Conservation (phyloP, 2,797 vertebrate species). For the Triplophysa yarkandensis region DNA sequence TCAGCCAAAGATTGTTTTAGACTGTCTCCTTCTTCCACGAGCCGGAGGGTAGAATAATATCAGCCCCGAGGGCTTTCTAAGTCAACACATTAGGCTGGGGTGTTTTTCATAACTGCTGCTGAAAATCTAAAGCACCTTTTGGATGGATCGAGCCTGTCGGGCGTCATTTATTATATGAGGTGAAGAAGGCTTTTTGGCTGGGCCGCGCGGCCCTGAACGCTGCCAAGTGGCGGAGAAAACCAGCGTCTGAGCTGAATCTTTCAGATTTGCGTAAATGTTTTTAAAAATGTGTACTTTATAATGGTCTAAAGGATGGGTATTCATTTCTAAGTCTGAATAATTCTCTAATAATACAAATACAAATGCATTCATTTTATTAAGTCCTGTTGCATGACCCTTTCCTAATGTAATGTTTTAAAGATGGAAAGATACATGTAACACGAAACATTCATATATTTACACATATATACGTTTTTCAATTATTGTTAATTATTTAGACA, state of each 20-base stretch:
- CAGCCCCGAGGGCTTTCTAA: slow-evolving; percentile 37
- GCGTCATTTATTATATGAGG: slow-evolving; percentile 48
- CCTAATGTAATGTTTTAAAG: too few relatives aligned
- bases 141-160: slow-evolving; percentile 15
- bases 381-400: too few relatives aligned
- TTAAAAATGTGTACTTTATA: too few relatives aligned
- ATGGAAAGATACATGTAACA: too few relatives aligned
- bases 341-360: too few relatives aligned
- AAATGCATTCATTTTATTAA: too few relatives aligned
- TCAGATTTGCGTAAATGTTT: too few relatives aligned
- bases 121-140: slow-evolving; percentile 34
- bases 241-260: neutral
- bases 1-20: neutral
- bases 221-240: neutral
- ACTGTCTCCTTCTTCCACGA: neutral
- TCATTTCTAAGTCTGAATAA: too few relatives aligned
- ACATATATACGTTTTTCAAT: too few relatives aligned
- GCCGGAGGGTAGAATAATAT: slow-evolving; percentile 1
- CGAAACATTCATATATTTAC: too few relatives aligned
- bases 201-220: neutral
- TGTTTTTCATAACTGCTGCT: slow-evolving; percentile 35
- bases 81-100: slow-evolving; percentile 25
- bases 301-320: too few relatives aligned
- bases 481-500: too few relatives aligned
- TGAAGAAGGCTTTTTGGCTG: slow-evolving; percentile 47